Evolutionary conservation across 2,113 vertebrate species (phyloP), one percentile per base, ranked within the genome.

Genomic region (Panthera leo): DNA sequence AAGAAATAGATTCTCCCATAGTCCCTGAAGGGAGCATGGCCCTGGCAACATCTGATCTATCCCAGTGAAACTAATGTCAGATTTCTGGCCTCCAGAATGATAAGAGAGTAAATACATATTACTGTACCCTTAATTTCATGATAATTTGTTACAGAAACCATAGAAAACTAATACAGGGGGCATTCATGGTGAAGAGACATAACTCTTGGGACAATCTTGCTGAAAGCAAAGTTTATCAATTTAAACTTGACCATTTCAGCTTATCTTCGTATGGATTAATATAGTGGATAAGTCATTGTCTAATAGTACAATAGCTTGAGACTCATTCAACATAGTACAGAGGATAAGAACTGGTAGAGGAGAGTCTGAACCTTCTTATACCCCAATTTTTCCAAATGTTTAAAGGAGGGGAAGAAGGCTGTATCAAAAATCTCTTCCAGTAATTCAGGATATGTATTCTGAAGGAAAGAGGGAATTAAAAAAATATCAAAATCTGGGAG

Each of bases 1-100:
- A 68, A 29, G 27, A 51, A 45, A 55, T 23, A 13, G 34, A 25
- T 63, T 58, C 14, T 34, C 3, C 7, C 36, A 5, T n/a, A 61
- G n/a, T 10, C 1, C 36, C 73, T 42, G 8, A 53, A 75, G 13
- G 7, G 31, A 63, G 6, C 0, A 3, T 5, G 5, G 2, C 5
- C 42, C 0, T 92, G 45, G 12, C 45, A 63, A 12, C 7, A 71
- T 14, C 2, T 58, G 39, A 34, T 58, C 39, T 55, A 63, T 3
- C 12, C 61, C 6, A 53, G 0, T 14, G 25, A 85, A 65, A 36
- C 0, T 58, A 4, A 76, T 48, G 88, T 70, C 55, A 51, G 23
- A 65, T 65, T 68, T 67, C 19, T 80, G 16, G 18, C 23, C 4
- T n/a, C 16, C n/a, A 75, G 42, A 89, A 45, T 23, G 75, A 25